These are phyloP conservation scores for Rhea pennata DNA, from an alignment of 2,113 vertebrate genomes.

Conservation along the genomic window DNA sequence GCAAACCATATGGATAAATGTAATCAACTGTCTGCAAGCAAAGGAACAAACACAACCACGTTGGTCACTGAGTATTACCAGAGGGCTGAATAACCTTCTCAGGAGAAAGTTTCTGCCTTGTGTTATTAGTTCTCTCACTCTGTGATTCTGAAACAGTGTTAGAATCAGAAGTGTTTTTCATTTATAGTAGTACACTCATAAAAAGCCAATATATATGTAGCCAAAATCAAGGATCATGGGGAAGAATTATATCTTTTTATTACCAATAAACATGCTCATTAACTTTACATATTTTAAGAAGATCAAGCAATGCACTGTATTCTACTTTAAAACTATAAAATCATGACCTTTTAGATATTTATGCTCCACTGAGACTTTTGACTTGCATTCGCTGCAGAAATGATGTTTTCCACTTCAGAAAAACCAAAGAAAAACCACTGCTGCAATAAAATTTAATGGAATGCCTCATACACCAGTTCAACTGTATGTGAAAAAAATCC, in stretches of 20 bases:
- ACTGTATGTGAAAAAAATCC: neutral
- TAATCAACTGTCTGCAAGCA: neutral
- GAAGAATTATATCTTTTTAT: neutral
- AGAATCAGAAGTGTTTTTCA: neutral
- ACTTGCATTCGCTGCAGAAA: slow-evolving; percentile 32
- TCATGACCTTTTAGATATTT: slow-evolving; percentile 36
- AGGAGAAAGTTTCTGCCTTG: neutral
- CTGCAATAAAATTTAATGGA: slow-evolving; percentile 39
- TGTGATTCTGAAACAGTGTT: neutral
- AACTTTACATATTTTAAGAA: slow-evolving; percentile 35
- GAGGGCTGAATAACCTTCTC: neutral
- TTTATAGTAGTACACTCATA: neutral
- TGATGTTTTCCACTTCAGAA: slow-evolving; percentile 55
- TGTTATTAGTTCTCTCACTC: neutral
- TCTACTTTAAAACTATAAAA: slow-evolving; percentile 7
- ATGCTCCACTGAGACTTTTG: slow-evolving; percentile 22
- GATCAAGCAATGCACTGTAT: neutral
- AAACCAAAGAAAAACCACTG: neutral
- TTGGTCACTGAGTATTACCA: neutral
- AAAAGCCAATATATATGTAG: neutral
- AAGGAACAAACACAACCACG: neutral
- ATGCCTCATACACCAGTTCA: slow-evolving; percentile 35
- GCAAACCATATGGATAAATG: neutral
- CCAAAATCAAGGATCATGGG: slow-evolving; percentile 3
- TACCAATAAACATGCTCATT: neutral